Percentiles rank a stretch among this genome's conserved stretches.
Conservation (phyloP, 2,888 invertebrate genomes). For the Caenorhabditis plicata region DNA sequence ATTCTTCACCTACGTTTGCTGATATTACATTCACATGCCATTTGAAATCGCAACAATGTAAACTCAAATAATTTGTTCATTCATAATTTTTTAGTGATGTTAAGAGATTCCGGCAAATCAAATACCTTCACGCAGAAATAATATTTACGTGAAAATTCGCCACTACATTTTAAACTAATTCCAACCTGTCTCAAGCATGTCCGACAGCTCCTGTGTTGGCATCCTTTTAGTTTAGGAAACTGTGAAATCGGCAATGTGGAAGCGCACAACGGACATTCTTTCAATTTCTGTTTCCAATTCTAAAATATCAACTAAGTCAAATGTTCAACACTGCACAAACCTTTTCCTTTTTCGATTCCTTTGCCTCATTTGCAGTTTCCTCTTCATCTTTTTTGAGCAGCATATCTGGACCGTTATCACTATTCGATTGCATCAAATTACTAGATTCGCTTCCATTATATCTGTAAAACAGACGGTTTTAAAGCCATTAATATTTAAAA, state of each 20-base stretch:
- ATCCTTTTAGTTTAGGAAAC: conserved; percentile 57
- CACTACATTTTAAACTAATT: too few relatives aligned
- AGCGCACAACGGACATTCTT: conserved; percentile 63
- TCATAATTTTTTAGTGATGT: too few relatives aligned
- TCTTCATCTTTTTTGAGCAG: conserved; percentile 11
- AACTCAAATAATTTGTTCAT: too few relatives aligned
- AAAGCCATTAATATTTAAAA: neutral
- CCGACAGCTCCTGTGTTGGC: conserved; percentile 57
- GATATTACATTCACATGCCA: too few relatives aligned
- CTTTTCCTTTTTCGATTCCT: conserved; percentile 17
- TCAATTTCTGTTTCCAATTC: conserved; percentile 27
- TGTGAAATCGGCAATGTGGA: conserved; percentile 39
- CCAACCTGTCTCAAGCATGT: conserved; percentile 54
- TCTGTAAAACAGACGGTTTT: conserved; percentile 15
- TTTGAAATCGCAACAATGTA: too few relatives aligned
- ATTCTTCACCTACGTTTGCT: too few relatives aligned
- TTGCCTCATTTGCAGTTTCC: conserved; percentile 12
- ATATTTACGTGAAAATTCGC: too few relatives aligned
- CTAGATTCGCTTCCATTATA: conserved; percentile 40
- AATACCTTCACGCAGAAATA: too few relatives aligned
- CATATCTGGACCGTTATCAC: conserved; percentile 24
- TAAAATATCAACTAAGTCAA: conserved; percentile 4
- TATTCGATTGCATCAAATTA: conserved; percentile 23
- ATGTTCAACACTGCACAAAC: too few relatives aligned
- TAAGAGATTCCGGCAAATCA: too few relatives aligned